Conservation (phyloP, 2,797 vertebrate species). For the Pelodytes ibericus region DNA sequence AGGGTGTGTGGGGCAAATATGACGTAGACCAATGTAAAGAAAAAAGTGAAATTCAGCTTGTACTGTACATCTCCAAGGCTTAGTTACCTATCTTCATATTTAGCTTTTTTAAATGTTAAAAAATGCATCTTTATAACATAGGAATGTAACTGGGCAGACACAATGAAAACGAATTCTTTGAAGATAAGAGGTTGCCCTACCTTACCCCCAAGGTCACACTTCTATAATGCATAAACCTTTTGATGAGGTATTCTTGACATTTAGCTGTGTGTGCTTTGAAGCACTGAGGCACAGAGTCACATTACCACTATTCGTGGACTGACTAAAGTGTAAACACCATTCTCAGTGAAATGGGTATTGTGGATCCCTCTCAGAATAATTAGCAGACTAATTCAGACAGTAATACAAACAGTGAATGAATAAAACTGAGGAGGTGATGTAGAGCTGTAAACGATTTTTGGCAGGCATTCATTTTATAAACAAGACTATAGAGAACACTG, state of each 20-base stretch:
- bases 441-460: no score
- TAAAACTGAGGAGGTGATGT: no score
- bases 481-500: no score
- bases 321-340: no score
- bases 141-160: slow-evolving; percentile 5
- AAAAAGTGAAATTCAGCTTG: neutral
- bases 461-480: no score
- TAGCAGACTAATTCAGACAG: no score
- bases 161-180: neutral
- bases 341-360: no score
- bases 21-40: neutral
- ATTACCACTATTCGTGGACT: no score
- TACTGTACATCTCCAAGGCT: neutral
- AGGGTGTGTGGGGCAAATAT: neutral
- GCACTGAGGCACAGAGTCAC: neutral
- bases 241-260: slow-evolving; percentile 3
- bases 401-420: no score
- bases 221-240: neutral
- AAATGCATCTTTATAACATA: neutral
- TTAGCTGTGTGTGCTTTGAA: neutral
- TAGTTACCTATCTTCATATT: no score
- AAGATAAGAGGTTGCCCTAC: slow-evolving; percentile 1
- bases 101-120: neutral
- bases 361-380: no score
- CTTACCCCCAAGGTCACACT: slow-evolving; percentile 35